A percentile compares a stretch with the other conserved stretches of the same genome.
Evolutionary conservation across 2,888 invertebrate genomes (phyloP).

Genomic region (Blomia tropicalis): DNA sequence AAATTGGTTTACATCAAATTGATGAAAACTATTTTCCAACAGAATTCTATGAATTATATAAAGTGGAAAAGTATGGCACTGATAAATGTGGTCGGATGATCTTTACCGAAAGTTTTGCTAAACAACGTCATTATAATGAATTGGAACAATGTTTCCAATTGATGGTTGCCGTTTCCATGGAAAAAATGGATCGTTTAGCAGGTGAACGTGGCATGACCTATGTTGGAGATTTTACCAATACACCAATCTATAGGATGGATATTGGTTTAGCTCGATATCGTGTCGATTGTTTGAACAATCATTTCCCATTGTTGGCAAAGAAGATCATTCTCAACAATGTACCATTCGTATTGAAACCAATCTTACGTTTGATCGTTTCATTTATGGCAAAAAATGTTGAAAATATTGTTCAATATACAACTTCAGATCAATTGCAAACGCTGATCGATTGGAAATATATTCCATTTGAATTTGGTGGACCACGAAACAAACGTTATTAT

Average conservation of each 20-base stretch:
- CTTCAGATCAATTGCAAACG: not conserved
- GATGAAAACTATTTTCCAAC: not conserved
- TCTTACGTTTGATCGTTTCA: not conserved
- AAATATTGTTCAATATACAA: not conserved
- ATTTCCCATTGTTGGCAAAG: not conserved
- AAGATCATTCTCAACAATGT: not conserved
- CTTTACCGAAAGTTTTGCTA: not conserved
- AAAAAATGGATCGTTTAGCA: conserved; percentile 6
- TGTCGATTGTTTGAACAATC: not conserved
- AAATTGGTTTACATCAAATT: not conserved
- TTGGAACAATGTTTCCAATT: not conserved
- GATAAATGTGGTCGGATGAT: not conserved
- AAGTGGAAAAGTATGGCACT: not conserved
- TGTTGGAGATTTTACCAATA: not conserved
- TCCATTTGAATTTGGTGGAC: not conserved
- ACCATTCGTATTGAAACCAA: not conserved
- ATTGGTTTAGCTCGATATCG: not conserved
- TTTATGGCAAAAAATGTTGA: not conserved
- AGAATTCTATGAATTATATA: conserved; percentile 6
- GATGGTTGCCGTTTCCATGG: not conserved
- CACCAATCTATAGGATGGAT: not conserved
- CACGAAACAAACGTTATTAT: not conserved
- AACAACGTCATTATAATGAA: not conserved
- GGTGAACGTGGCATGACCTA: not conserved
- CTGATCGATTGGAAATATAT: not conserved